Conservation (phyloP, 1,140 invertebrate species). For the Aphidius ervi region DNA sequence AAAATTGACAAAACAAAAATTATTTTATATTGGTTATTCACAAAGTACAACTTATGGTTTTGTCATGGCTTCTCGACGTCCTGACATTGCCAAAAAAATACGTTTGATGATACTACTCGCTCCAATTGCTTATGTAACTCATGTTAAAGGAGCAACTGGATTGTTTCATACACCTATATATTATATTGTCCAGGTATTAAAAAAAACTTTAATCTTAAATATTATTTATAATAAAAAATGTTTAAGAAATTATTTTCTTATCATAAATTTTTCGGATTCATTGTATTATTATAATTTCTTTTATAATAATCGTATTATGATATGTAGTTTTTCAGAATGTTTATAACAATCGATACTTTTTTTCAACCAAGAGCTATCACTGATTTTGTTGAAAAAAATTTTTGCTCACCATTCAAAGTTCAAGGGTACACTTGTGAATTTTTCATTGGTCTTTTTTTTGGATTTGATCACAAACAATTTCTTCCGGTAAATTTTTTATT, state of each 20-base stretch:
- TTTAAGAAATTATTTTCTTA: too few species aligned
- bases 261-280: too few species aligned
- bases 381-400: too few species aligned
- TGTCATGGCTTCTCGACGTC: conserved; percentile 56
- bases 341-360: too few species aligned
- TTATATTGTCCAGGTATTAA: too few species aligned
- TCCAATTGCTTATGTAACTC: conserved; percentile 67
- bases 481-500: neutral
- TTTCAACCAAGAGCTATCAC: too few species aligned
- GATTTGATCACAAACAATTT: conserved; percentile 36
- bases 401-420: too few species aligned
- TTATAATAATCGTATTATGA: neutral
- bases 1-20: conserved; percentile 22
- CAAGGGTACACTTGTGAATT: too few species aligned
- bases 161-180: too few species aligned
- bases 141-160: conserved; percentile 57
- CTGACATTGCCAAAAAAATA: conserved; percentile 44
- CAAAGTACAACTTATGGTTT: conserved; percentile 62
- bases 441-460: too few species aligned
- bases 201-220: neutral
- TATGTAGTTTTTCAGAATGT: too few species aligned
- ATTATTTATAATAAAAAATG: too few species aligned
- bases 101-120: conserved; percentile 60
- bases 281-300: neutral
- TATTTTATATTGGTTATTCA: conserved; percentile 60